Percentiles rank a stretch among this genome's conserved stretches.
These are phyloP conservation scores for Cherax quadricarinatus DNA, from an alignment of 1,140 invertebrate species.

Conservation along the genomic window DNA sequence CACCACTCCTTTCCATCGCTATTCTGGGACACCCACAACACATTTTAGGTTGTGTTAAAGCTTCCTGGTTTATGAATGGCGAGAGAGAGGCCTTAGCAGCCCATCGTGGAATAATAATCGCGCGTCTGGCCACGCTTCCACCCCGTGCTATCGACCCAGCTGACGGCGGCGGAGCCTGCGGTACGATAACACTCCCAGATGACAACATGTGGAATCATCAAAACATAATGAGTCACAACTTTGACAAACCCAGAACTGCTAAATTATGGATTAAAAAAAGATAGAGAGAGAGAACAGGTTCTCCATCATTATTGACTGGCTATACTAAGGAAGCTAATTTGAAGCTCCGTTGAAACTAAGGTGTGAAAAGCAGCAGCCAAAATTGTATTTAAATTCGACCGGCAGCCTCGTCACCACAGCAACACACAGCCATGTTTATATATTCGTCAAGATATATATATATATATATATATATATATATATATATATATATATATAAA, in stretches of 20 bases:
- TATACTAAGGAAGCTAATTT: not conserved
- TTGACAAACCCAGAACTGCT: not conserved
- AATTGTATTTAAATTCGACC: not conserved
- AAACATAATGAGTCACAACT: not conserved
- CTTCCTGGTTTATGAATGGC: constrained; percentile 55
- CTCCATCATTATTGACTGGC: no score
- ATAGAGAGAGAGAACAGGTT: no score
- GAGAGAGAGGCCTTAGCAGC: constrained; percentile 44
- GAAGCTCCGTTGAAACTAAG: not conserved
- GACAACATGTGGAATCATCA: constrained; percentile 33
- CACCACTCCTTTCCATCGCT: not conserved
- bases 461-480: no score
- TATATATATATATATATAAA: no score
- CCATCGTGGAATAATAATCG: constrained; percentile 41
- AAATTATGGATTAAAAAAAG: not conserved
- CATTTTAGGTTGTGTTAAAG: not conserved
- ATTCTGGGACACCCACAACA: not conserved
- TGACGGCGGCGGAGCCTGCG: constrained; percentile 4
- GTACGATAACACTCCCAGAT: constrained; percentile 47
- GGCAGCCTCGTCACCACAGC: not conserved
- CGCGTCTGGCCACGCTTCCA: constrained; percentile 45
- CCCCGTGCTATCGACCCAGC: constrained; percentile 58
- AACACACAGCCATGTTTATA: no score
- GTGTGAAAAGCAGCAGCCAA: not conserved
- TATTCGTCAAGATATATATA: no score